A percentile compares a stretch with the other conserved stretches of the same genome.
phyloP scores from a whole-genome alignment of 1,140 invertebrate genomes.

The Cydia strobilella region DNA sequence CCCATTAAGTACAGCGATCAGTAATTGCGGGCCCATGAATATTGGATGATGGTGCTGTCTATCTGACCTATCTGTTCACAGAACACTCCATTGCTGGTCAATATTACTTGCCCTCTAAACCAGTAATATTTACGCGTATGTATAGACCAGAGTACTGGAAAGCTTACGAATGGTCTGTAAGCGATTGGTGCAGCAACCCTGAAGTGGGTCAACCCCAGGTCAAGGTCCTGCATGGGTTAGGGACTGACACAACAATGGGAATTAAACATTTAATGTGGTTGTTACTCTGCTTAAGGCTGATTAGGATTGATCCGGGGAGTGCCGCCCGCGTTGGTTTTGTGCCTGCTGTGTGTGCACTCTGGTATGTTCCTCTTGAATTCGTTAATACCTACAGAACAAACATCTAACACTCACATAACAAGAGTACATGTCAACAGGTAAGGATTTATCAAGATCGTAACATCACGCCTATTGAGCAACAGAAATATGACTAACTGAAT shows the following conservation, averaged over 20 bases:
- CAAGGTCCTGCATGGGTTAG: slow-evolving; percentile 5
- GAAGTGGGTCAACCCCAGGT: slow-evolving; percentile 13
- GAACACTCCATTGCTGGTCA: neutral
- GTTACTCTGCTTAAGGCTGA: neutral
- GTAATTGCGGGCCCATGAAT: slow-evolving; percentile 28
- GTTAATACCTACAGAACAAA: neutral
- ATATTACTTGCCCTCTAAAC: neutral
- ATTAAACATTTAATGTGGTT: neutral
- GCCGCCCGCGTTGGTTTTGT: neutral
- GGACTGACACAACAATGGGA: neutral
- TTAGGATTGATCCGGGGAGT: neutral
- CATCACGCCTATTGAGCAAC: neutral
- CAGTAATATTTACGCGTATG: neutral
- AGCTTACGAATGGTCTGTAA: neutral
- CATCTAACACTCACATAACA: neutral
- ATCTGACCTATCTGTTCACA: neutral
- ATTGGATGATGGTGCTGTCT: slow-evolving; percentile 17
- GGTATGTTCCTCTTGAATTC: neutral
- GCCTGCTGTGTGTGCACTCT: neutral
- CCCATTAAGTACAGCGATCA: slow-evolving; percentile 6
- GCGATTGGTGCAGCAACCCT: neutral
- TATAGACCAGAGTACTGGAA: neutral
- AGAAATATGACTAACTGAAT: neutral
- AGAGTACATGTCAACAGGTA: too few relatives aligned
- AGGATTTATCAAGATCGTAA: neutral